Conservation (phyloP, 2,888 invertebrate genomes). For the Plagodis dolabraria region DNA sequence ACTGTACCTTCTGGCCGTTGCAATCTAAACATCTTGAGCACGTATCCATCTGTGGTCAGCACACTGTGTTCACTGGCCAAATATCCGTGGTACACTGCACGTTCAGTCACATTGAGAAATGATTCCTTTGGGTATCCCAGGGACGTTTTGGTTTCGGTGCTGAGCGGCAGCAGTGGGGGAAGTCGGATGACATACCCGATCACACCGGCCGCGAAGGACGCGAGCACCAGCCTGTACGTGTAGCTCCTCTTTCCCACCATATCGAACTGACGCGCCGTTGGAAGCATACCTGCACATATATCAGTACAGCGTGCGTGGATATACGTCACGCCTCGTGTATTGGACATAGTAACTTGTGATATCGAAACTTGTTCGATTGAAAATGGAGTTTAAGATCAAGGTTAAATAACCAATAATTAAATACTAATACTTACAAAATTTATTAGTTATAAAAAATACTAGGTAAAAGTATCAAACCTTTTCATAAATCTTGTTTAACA, state of each 20-base stretch:
- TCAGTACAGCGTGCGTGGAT: slow-evolving; percentile 9
- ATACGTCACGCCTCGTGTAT: slow-evolving; percentile 16
- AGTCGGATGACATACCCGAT: slow-evolving; percentile 26
- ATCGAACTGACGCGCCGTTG: slow-evolving; percentile 7
- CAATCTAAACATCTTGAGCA: slow-evolving; percentile 61
- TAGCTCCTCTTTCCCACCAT: slow-evolving; percentile 33
- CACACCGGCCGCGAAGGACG: slow-evolving; percentile 32
- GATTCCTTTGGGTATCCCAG: slow-evolving; percentile 40
- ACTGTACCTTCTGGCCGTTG: slow-evolving; percentile 40
- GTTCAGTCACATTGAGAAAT: slow-evolving; percentile 35
- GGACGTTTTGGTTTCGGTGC: slow-evolving; percentile 28
- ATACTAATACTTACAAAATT: too few relatives aligned
- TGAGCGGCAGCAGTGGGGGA: slow-evolving; percentile 29
- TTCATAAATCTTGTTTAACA: too few relatives aligned
- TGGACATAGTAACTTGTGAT: background rate
- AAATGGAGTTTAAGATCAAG: slow-evolving; percentile 22
- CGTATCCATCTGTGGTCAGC: slow-evolving; percentile 65
- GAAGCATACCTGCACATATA: slow-evolving; percentile 1
- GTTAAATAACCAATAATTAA: background rate
- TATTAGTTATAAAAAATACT: too few relatives aligned
- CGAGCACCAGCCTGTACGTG: slow-evolving; percentile 26
- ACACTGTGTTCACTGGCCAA: slow-evolving; percentile 58
- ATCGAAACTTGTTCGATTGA: background rate
- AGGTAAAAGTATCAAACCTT: too few relatives aligned
- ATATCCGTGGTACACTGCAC: slow-evolving; percentile 50